phyloP scores from a whole-genome alignment of 2,797 vertebrate genomes.

The Pangasius mekongensis region DNA sequence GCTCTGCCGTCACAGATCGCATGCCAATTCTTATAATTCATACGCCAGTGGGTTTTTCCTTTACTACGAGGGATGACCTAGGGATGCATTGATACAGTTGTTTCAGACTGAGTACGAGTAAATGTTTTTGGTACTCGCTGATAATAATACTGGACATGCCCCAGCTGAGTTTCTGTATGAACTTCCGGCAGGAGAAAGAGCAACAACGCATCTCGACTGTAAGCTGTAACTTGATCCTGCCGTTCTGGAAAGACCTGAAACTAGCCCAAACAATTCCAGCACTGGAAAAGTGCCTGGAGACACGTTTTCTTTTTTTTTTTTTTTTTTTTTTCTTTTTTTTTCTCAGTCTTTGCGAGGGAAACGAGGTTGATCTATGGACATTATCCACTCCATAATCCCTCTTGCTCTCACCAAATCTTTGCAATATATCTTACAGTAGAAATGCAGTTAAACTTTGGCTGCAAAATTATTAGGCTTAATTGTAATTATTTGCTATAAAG shows the following conservation, averaged over 20 bases:
- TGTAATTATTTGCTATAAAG: neutral
- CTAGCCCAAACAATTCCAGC: neutral
- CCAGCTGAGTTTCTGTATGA: neutral
- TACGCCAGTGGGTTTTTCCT: neutral
- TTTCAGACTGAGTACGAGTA: neutral
- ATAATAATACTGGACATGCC: neutral
- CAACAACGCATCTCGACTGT: neutral
- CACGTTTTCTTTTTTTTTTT: neutral
- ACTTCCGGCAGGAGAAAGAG: neutral
- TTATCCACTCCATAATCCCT: neutral
- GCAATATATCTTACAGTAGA: neutral
- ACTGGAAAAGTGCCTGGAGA: neutral
- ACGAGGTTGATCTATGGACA: neutral
- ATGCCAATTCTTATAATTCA: neutral
- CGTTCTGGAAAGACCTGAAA: constrained; percentile 9
- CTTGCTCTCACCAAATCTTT: neutral
- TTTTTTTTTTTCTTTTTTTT: no score
- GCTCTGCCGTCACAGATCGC: neutral
- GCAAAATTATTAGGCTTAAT: neutral
- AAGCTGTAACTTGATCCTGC: neutral
- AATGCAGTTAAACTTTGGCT: neutral
- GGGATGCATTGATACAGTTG: neutral
- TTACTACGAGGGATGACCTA: neutral
- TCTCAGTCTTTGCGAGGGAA: neutral
- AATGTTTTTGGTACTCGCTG: neutral